Conservation (phyloP, 2,888 invertebrate species). For the Heliconius hortense region DNA sequence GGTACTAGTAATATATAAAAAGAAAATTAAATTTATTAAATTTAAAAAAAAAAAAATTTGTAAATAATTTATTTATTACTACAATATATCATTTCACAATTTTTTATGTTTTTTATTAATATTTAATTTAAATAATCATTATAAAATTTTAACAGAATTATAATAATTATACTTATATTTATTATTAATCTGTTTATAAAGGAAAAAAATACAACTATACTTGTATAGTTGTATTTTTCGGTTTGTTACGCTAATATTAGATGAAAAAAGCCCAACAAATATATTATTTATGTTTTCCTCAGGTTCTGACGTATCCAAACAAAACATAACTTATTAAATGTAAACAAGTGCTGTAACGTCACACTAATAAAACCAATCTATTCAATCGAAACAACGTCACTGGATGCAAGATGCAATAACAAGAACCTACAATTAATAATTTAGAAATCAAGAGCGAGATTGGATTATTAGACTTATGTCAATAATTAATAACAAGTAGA, state of each 20-base stretch:
- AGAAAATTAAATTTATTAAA: no score
- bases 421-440: conserved; percentile 27
- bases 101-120: no score
- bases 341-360: conserved; percentile 31
- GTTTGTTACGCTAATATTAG: neutral
- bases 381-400: conserved; percentile 36
- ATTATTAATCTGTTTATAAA: no score
- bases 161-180: no score
- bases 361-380: conserved; percentile 31
- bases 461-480: conserved; percentile 26
- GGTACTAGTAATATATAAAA: no score
- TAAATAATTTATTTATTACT: no score
- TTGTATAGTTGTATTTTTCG: no score
- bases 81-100: no score
- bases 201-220: neutral
- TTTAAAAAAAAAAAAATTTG: no score
- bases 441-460: conserved; percentile 45
- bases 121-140: no score
- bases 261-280: neutral
- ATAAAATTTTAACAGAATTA: no score
- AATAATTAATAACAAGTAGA: neutral
- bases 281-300: neutral
- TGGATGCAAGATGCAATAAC: conserved; percentile 26
- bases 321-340: conserved; percentile 1
- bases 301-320: neutral